These are phyloP conservation scores for Temnothorax rugatulus DNA, from an alignment of 2,888 invertebrate genomes.

Conservation along the genomic window DNA sequence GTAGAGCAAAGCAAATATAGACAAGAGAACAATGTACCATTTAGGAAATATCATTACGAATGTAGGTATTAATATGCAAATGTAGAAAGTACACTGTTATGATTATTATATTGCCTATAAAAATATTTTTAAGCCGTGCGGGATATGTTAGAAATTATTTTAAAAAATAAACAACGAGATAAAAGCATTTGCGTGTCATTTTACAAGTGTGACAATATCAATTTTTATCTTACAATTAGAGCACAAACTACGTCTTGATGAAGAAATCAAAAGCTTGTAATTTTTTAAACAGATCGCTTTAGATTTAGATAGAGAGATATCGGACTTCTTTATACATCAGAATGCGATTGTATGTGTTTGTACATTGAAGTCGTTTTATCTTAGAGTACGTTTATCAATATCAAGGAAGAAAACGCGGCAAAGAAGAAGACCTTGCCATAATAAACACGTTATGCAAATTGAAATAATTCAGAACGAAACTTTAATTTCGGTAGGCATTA, in stretches of 20 bases:
- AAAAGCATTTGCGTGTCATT: background rate
- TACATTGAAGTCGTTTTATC: background rate
- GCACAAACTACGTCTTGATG: background rate
- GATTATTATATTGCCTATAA: background rate
- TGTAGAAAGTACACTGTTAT: background rate
- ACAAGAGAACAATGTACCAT: background rate
- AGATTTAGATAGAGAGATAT: background rate
- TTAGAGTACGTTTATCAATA: background rate
- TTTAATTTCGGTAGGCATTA: background rate
- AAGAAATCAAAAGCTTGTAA: background rate
- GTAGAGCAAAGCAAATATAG: background rate
- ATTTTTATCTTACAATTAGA: background rate
- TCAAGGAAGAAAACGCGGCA: background rate
- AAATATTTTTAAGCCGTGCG: background rate
- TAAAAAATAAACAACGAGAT: background rate
- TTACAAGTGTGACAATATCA: background rate
- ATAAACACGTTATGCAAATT: conserved; percentile 12
- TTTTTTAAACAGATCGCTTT: background rate
- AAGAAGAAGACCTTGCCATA: background rate
- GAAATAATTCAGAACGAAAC: background rate
- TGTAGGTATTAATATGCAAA: background rate
- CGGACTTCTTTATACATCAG: background rate
- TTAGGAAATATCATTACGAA: background rate
- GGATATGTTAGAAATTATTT: background rate
- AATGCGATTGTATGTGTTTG: background rate